Evolutionary conservation across 2,797 vertebrate genomes (phyloP), one percentile per base, ranked within the genome.

Genomic region (Epinephelus malabaricus): DNA sequence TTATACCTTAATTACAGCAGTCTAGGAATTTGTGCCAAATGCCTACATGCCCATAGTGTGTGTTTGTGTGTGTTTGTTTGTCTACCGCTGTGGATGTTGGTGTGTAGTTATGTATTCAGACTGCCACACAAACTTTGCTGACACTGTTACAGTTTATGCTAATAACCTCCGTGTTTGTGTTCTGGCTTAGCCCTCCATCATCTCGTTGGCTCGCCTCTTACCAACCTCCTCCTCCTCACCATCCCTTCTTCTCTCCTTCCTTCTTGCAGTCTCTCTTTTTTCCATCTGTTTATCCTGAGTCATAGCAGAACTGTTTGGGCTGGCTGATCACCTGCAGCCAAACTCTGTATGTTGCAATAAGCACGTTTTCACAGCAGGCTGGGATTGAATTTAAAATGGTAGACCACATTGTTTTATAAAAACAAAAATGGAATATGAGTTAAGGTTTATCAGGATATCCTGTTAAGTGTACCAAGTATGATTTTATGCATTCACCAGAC

Each of bases 101-200:
- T 66, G 43, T 47, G 59, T 62, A 14, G 11, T 43, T 43, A 9
- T 69, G 66, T 66, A 40, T 61, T 55, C 43, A 46, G 15, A 43
- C 30, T 47, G 49, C 21, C 50, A 13, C 17, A 43, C 61, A 50
- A 51, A 50, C 72, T 73, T 50, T 56, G 70, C 38, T 73, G 66
- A 79, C 49, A 73, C 64, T 34, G 68, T 56, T 40, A 55, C 65
- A 60, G 68, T 76, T 65, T 50, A 66, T 69, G 59, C 60, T 81
- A 74, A 83, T 80, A 54, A 69, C 53, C 63, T 83, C 59, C 15
- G 4, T 83, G 68, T 88, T 77, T 86, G 63, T 73, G 62, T 79
- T 79, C 43, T 69, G 56, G 38, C 51, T 73, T 23, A 7, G 27
- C 40, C 51, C 61, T 61, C 27, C 54, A 46, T 72, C 63, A 45